phyloP scores from a whole-genome alignment of 2,888 invertebrate genomes.

The Pycnomerus fuliginosus region DNA sequence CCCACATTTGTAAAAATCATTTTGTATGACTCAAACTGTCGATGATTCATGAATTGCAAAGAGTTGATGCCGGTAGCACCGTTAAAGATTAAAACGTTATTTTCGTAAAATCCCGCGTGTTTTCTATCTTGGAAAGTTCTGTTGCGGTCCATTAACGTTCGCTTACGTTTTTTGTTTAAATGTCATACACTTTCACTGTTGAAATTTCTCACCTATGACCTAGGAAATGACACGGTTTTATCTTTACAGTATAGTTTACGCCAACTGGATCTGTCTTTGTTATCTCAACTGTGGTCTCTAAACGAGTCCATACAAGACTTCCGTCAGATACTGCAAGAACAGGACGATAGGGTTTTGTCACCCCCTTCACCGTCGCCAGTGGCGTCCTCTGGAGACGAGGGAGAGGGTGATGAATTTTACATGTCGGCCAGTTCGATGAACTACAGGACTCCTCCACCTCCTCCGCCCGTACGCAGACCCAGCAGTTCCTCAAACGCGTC shows the following conservation, averaged over 20 bases:
- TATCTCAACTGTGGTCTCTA: slow-evolving; percentile 89
- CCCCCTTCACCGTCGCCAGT: slow-evolving; percentile 58
- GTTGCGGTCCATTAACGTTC: slow-evolving; percentile 15
- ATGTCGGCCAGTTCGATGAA: slow-evolving; percentile 45
- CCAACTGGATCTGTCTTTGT: slow-evolving; percentile 83
- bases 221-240: slow-evolving; percentile 3
- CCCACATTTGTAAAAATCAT: no score
- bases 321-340: slow-evolving; percentile 65
- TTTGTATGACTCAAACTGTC: no score
- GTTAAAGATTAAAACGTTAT: no score
- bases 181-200: slow-evolving; percentile 5
- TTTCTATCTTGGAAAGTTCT: slow-evolving; percentile 13
- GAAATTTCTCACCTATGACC: not conserved
- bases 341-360: slow-evolving; percentile 52
- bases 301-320: slow-evolving; percentile 92
- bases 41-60: no score
- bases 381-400: slow-evolving; percentile 56
- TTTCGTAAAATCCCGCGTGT: no score
- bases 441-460: slow-evolving; percentile 53
- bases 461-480: slow-evolving; percentile 39
- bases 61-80: no score
- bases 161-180: slow-evolving; percentile 1
- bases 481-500: slow-evolving; percentile 36
- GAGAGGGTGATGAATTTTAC: slow-evolving; percentile 44
- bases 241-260: slow-evolving; percentile 79